Evolutionary conservation across 1,140 invertebrate genomes (phyloP), one percentile per base, ranked within the genome.

Genomic region (Frieseomelitta varia): DNA sequence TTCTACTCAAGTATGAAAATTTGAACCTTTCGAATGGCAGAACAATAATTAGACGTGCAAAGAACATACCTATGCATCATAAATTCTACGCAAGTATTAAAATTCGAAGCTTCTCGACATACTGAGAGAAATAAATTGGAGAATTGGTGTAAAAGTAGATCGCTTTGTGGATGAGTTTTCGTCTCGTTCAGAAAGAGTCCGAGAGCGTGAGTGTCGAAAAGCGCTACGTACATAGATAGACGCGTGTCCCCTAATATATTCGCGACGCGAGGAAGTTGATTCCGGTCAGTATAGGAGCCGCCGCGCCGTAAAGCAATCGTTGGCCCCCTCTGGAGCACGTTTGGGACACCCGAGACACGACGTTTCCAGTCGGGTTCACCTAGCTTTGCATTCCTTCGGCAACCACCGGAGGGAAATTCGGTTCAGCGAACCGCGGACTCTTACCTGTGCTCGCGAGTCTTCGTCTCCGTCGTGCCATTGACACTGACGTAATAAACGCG

Each of bases 401-500:
- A 63, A 39, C 55, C 34, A 30, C 47, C 34, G 39, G 65, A 73
- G 56, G 77, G 85, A 84, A 89, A 87, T 90, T 91, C 88, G 79
- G 90, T 91, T 91, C 88, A 91, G 88, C 88, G 90, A 91, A 91
- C 90, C 83, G 79, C 56, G 65, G 61, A 21, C 77, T 80, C 75
- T 69, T 75, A 76, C 76, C 55, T 58, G 69, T 14, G 39, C 61
- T 73, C 76, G 47, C 77, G 24, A 30, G 51, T 24, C 71, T 79
- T 82, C 71, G 58, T 30, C 30, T 30, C 77, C 83, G 17, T 27
- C 83, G 85, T 88, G 90, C 89, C 90, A 88, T 91, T 91, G 89
- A 92, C 91, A 91, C 90, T 92, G 91, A 92, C 91, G 87, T 89
- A 91, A 92, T 89, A 86, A 67, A 89, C 84, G 81, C 75, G 63